Base-by-base conservation (phyloP, 2,797 vertebrate genomes). In the Lindbergichthys nudifrons region DNA sequence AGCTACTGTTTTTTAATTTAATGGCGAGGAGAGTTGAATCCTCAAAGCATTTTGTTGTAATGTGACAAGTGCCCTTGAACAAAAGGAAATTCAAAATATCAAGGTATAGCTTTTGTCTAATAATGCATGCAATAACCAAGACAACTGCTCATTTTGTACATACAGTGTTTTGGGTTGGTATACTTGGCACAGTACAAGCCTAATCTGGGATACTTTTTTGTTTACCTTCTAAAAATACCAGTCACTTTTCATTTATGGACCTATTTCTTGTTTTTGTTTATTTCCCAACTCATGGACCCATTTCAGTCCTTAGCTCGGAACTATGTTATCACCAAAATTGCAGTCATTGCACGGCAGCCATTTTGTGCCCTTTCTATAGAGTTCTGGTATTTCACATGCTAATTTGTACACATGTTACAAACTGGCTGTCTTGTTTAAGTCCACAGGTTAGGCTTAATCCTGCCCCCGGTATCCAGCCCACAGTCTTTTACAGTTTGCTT, bases 91-190 rank as follows among this genome's bases (percentile, higher is more conserved):
- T 83, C 62, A 81, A 80, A 82, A 84, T 85, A 77, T 89, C 64
- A 70, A 82, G 75, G 75, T 85, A 60, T 71, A 72, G 63, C 60
- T 75, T 82, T 87, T 88, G 86, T 83, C 81, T 82, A 82, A 87
- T 92, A 88, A 73, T 92, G 93, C 93, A 95, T 94, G 93, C 90
- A 92, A 93, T 92, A 92, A 89, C 77, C 72, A 87, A 83, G 70
- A 90, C 18, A 88, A 81, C 75, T 83, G 82, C 82, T 93, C 79
- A 84, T 91, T 93, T 87, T 95, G 93, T 95, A 95, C 84, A 95
- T 94, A 93, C 46, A 69, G 72, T 79, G 80, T 91, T 70, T 87
- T 65, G 80, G 84, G 84, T 82, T 85, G 83, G 82, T 81, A 77
- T 83, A 83, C 86, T 82, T 82, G 88, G 83, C 52, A 65, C 79